These are phyloP conservation scores for Pycnonotus jocosus DNA, from an alignment of 2,113 vertebrate genomes.

Conservation along the genomic window DNA sequence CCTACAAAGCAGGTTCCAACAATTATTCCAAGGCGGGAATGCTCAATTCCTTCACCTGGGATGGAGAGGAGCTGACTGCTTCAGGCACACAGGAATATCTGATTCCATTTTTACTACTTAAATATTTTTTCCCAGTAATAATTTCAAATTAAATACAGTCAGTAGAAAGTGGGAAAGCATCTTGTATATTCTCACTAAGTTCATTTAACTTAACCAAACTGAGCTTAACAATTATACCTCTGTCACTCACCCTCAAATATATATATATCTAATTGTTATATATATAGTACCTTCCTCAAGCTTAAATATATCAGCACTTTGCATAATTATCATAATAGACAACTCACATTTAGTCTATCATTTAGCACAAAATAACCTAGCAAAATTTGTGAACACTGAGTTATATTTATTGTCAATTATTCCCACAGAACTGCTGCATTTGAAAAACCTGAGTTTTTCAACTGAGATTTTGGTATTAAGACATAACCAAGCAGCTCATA, in stretches of 20 bases:
- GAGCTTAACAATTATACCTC: background rate
- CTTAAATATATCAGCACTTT: background rate
- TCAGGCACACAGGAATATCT: background rate
- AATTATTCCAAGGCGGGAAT: background rate
- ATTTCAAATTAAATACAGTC: background rate
- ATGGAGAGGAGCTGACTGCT: background rate
- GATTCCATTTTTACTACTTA: background rate
- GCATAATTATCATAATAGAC: conserved; percentile 14
- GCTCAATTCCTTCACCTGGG: background rate
- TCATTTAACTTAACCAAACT: background rate
- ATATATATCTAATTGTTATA: background rate
- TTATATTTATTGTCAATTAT: background rate
- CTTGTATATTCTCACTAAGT: background rate
- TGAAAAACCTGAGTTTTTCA: background rate
- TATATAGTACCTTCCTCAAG: background rate
- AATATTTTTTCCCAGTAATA: background rate
- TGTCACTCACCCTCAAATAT: background rate
- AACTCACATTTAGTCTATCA: background rate
- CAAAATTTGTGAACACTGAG: background rate
- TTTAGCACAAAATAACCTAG: background rate
- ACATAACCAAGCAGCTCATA: background rate
- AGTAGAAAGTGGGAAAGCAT: background rate
- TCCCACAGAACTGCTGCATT: background rate
- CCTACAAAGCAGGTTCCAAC: background rate
- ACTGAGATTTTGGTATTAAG: background rate